These are phyloP conservation scores for Apis dorsata DNA, from an alignment of 1,140 invertebrate genomes.

Conservation along the genomic window DNA sequence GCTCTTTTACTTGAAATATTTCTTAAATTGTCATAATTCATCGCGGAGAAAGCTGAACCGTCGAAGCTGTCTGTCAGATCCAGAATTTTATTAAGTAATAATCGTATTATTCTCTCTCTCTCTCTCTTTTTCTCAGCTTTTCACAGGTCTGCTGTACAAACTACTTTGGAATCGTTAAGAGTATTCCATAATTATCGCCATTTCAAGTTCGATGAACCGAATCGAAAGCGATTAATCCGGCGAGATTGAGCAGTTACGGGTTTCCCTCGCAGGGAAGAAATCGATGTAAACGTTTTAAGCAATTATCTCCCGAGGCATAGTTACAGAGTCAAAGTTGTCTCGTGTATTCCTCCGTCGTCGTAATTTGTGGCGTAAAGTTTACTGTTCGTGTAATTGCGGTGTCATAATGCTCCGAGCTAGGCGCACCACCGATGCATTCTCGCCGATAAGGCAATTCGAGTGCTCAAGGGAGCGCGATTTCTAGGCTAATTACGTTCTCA, in stretches of 20 bases:
- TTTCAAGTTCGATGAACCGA: not conserved
- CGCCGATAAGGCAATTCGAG: slow-evolving; percentile 8
- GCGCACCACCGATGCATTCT: not conserved
- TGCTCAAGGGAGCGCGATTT: not conserved
- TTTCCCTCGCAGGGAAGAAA: not conserved
- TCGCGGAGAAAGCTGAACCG: too few relatives aligned
- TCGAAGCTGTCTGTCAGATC: too few relatives aligned
- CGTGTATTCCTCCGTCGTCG: not conserved
- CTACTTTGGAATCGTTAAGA: not conserved
- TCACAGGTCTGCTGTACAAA: not conserved
- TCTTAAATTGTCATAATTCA: too few relatives aligned
- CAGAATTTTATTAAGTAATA: too few relatives aligned
- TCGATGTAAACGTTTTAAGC: not conserved
- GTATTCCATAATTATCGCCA: not conserved
- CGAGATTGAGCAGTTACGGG: not conserved
- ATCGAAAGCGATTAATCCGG: not conserved
- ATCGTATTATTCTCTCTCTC: too few relatives aligned
- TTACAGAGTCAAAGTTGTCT: slow-evolving; percentile 3
- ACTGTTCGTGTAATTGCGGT: slow-evolving; percentile 28
- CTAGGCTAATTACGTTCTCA: slow-evolving; percentile 17
- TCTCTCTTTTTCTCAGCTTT: too few relatives aligned
- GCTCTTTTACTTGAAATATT: too few relatives aligned
- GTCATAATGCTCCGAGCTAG: slow-evolving; percentile 16
- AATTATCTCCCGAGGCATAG: not conserved
- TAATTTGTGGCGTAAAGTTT: slow-evolving; percentile 43